Evolutionary conservation across 2,888 invertebrate genomes (phyloP), one percentile per base, ranked within the genome.

Genomic region (Mimumesa dahlbomi): DNA sequence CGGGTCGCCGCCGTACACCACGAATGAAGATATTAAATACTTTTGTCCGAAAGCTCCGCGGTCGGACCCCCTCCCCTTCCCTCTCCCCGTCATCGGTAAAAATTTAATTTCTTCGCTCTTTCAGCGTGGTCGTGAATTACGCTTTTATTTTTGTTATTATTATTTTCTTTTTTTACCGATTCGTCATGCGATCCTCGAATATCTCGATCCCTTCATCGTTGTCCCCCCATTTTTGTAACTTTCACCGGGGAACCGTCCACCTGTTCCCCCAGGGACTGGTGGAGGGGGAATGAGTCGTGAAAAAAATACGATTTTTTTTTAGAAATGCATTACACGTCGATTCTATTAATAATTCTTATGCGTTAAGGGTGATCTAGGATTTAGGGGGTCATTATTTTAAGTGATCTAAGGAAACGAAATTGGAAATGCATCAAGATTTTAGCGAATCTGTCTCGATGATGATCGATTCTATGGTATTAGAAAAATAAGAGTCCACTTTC

Each of bases 381-480:
- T n/a, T n/a, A n/a, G n/a, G n/a, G n/a, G n/a, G 16, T 34, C 52
- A 36, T 46, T 36, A 11, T 16, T 36, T 45, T 42, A 43, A 66
- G 14, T 18, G 53, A 62, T 56, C 43, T 43, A 38, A 38, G 40
- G 22, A 25, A 38, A 36, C 31, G 43, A 36, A 68, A 53, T 11
- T 16, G 34, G 43, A 46, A 54, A 34, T 49, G 49, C 16, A 36
- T 7, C 14, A 38, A 22, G 14, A 16, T 31, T 5, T 56, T 43
- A 7, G 52, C 29, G 63, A 76, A 70, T 79, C 72, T 69, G n/a
- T 38, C 49, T 40, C 49, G 25, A 52, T 58, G 68, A n/a, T 64
- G 69, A 65, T 61, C 53, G 69, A 29, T 22, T 56, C 71, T 64
- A 76, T 78, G 59, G 76, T 76, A 76, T 78, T 65, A 72, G 68